Evolutionary conservation across 2,888 invertebrate genomes (phyloP), one percentile per base, ranked within the genome.

Genomic region (Macaria liturata): DNA sequence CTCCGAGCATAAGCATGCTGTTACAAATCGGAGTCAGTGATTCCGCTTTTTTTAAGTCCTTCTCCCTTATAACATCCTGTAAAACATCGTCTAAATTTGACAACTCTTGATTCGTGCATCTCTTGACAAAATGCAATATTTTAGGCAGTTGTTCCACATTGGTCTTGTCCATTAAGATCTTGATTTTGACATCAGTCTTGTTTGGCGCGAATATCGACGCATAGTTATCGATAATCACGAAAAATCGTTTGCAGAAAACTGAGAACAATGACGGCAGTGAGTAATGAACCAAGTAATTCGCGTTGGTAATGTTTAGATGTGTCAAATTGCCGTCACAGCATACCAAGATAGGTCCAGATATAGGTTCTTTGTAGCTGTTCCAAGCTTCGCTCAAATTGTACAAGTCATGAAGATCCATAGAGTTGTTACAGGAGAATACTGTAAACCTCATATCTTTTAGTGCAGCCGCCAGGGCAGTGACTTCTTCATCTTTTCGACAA

Each of bases 231-330:
- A 94, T 92, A 45, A 96, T 83, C 31, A 94, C 93, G 0, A 94
- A 93, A 74, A 96, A 95, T 59, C 97, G 88, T 71, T 93, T 94
- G 47, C 94, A 93, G 76, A 97, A 97, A 73, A 92, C 91, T 0
- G 95, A 94, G 80, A 95, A 95, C 0, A 92, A 84, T 32, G 83
- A 72, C 0, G 95, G 95, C 65, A 97, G 78, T 3, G 95, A 95
- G 81, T 93, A 96, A 77, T 97, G 96, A 9, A 97, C 90, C 34
- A 97, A 81, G 69, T 93, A 91, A 50, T 93, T 89, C 0, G 95
- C 95, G 76, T 95, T 92, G 0, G 93, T 94, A 4, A 96, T 86
- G 58, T 93, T 91, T 53, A 96, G 74, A 64, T 94, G 93, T 0
- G 86, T 86, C 51, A 96, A 84, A 68, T 94, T 92, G 9, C 88